These are phyloP conservation scores for Pediacus dermestoides DNA, from an alignment of 2,888 invertebrate genomes.

Conservation along the genomic window DNA sequence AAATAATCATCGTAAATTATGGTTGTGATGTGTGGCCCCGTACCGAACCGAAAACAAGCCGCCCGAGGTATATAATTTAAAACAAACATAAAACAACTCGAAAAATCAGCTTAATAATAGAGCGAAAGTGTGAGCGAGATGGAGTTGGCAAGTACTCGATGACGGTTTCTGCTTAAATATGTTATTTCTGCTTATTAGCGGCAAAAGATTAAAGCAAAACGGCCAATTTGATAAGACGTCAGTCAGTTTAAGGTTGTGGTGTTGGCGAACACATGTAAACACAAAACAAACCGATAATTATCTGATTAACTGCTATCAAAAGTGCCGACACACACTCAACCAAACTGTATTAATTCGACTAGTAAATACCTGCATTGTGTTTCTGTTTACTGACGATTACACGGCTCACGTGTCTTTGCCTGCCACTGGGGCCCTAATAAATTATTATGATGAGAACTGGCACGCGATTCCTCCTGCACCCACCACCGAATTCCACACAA, in stretches of 20 bases:
- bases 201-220: conserved; percentile 27
- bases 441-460: conserved; percentile 24
- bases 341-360: conserved; percentile 37
- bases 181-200: conserved; percentile 16
- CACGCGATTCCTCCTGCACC: conserved; percentile 9
- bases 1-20: conserved; percentile 2
- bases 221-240: conserved; percentile 42
- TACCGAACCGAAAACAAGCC: too few species aligned
- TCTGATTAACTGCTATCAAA: conserved; percentile 43
- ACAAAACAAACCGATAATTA: conserved; percentile 44
- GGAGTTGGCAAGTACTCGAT: too few species aligned
- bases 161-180: conserved; percentile 18
- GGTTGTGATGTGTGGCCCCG: background rate
- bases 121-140: conserved; percentile 8
- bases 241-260: conserved; percentile 37
- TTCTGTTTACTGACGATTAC: conserved; percentile 25
- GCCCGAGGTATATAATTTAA: too few species aligned
- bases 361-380: conserved; percentile 42
- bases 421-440: conserved; percentile 25
- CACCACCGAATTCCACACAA: too few species aligned
- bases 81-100: too few species aligned
- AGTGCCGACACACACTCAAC: conserved; percentile 41
- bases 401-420: conserved; percentile 29
- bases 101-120: too few species aligned
- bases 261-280: conserved; percentile 42